These are phyloP conservation scores for Petrocephalus zakoni DNA, from an alignment of 2,113 vertebrate genomes.

Conservation along the genomic window DNA sequence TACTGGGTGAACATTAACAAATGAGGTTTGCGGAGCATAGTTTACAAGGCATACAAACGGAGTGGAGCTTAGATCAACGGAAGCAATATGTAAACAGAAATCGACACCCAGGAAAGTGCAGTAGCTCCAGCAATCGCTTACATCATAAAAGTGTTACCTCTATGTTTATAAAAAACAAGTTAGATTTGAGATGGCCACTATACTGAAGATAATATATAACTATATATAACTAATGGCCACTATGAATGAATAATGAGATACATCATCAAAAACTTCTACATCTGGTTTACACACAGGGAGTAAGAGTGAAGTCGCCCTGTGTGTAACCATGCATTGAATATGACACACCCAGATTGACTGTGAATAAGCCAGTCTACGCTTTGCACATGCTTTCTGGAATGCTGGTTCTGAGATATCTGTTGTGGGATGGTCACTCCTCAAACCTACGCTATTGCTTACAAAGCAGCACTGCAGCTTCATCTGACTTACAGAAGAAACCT, in stretches of 20 bases:
- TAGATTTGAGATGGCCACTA: neutral
- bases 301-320: neutral
- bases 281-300: neutral
- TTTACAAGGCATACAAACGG: neutral
- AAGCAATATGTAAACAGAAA: neutral
- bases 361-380: neutral
- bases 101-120: neutral
- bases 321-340: neutral
- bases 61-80: neutral
- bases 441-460: neutral
- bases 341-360: neutral
- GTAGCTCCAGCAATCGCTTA: neutral
- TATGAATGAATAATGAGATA: neutral
- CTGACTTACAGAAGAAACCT: no score
- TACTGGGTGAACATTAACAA: neutral
- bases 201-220: no score
- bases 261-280: neutral
- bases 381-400: neutral
- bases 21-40: neutral
- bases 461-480: no score
- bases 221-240: neutral
- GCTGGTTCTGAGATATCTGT: neutral
- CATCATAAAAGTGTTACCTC: neutral
- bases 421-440: neutral
- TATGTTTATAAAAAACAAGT: neutral